Percentiles rank a stretch among this genome's conserved stretches.
These are phyloP conservation scores for Eupithecia pulchellata DNA, from an alignment of 2,888 invertebrate genomes.

Conservation along the genomic window DNA sequence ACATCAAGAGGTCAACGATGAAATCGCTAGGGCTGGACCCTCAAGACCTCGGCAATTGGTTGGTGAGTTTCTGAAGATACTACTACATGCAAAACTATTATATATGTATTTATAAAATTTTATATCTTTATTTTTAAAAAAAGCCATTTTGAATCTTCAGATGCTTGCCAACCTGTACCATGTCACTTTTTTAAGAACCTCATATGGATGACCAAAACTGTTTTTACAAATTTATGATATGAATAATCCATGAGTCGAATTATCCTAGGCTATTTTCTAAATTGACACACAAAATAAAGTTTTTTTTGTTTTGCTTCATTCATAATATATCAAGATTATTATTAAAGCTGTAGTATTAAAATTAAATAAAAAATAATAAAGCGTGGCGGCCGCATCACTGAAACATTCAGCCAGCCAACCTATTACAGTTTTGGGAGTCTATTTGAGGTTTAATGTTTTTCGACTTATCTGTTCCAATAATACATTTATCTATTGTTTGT, in stretches of 20 bases:
- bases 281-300: background rate
- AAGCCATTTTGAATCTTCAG: slow-evolving; percentile 20
- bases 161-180: slow-evolving; percentile 21
- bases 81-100: background rate
- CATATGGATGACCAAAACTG: background rate
- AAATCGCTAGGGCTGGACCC: slow-evolving; percentile 14
- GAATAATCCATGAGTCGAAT: background rate
- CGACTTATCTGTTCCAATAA: too few species aligned
- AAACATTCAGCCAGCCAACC: background rate
- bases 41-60: slow-evolving; percentile 17
- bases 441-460: background rate
- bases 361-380: background rate
- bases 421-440: background rate
- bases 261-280: background rate
- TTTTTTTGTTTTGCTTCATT: too few species aligned
- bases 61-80: slow-evolving; percentile 32
- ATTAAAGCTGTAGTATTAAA: background rate
- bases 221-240: background rate
- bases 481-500: too few species aligned
- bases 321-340: background rate
- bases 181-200: slow-evolving; percentile 7
- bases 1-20: slow-evolving; percentile 14
- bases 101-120: background rate
- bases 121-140: background rate
- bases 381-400: background rate